Percentiles rank a stretch among this genome's conserved stretches.
These are phyloP conservation scores for Chondrilla cf. caribensis DNA, from an alignment of 37 sponge, comb jelly and placozoan species.

Conservation along the genomic window DNA sequence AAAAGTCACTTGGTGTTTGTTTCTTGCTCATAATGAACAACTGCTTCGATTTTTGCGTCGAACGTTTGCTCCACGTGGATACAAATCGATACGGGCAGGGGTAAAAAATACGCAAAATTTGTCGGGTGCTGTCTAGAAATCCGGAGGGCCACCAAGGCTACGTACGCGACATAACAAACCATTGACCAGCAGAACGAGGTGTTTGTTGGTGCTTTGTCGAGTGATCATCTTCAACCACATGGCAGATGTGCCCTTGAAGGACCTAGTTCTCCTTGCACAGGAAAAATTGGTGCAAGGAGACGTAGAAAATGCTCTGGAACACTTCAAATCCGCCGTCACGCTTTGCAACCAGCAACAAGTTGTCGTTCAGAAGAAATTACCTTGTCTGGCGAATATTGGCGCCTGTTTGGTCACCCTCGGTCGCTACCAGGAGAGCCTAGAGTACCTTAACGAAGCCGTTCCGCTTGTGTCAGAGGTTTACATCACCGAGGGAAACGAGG, in stretches of 20 bases:
- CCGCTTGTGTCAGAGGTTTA: background rate
- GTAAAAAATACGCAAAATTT: background rate
- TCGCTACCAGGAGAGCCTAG: conserved; percentile 35
- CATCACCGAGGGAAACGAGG: background rate
- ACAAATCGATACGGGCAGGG: background rate
- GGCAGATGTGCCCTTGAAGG: background rate
- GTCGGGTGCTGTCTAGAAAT: background rate
- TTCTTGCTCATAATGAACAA: conserved; percentile 69
- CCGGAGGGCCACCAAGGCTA: background rate
- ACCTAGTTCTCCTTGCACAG: conserved; percentile 36
- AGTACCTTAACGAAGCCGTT: conserved; percentile 42
- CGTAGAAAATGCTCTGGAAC: conserved; percentile 36
- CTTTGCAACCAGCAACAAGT: background rate
- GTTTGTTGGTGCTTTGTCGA: background rate
- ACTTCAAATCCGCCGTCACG: conserved; percentile 50
- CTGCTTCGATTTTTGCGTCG: too few species aligned
- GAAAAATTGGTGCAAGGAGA: conserved; percentile 44
- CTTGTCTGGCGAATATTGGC: conserved; percentile 64
- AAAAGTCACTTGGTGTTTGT: conserved; percentile 95
- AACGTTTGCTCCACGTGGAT: conserved; percentile 15
- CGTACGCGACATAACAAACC: background rate
- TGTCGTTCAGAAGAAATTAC: conserved; percentile 9
- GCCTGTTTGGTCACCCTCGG: conserved; percentile 59
- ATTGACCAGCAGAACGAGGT: background rate
- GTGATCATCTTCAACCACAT: too few species aligned